phyloP scores from a whole-genome alignment of 2,888 invertebrate genomes.

The Zaprionus lineosus region DNA sequence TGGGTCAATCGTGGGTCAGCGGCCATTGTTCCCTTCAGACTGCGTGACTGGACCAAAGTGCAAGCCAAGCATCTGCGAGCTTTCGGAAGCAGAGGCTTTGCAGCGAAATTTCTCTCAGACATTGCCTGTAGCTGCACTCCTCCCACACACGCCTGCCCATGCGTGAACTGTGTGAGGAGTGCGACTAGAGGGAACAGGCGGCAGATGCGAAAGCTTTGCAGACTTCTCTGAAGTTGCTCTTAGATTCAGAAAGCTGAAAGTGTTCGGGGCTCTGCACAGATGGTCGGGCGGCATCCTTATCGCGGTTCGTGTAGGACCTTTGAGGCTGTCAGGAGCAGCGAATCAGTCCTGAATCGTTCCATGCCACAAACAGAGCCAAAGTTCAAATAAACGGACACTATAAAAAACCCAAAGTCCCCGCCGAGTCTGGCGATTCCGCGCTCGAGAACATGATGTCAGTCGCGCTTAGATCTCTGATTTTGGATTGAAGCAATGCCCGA shows the following conservation, averaged over 20 bases:
- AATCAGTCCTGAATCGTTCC: constrained; percentile 58
- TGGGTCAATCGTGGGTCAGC: constrained; percentile 6
- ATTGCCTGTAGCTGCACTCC: constrained; percentile 14
- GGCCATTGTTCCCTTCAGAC: constrained; percentile 24
- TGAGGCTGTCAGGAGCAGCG: constrained; percentile 31
- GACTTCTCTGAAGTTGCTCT: constrained; percentile 32
- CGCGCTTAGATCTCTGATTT: too few species aligned
- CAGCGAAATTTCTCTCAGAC: constrained; percentile 28
- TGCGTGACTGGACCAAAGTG: not conserved
- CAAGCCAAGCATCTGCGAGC: not conserved
- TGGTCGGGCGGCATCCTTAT: constrained; percentile 39
- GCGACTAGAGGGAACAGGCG: constrained; percentile 11
- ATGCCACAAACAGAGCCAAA: constrained; percentile 57
- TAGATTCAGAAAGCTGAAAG: constrained; percentile 33
- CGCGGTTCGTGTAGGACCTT: constrained; percentile 36
- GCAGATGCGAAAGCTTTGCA: constrained; percentile 38
- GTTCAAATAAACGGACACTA: constrained; percentile 43
- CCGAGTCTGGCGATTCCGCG: constrained; percentile 7
- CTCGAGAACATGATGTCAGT: constrained; percentile 8
- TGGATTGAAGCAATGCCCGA: too few species aligned
- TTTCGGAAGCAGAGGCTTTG: constrained; percentile 31
- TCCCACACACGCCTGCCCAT: constrained; percentile 3
- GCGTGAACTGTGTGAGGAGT: constrained; percentile 23
- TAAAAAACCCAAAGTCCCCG: constrained; percentile 9
- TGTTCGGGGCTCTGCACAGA: constrained; percentile 27